These are phyloP conservation scores for Ophthalmolycus amberensis DNA, from an alignment of 2,113 vertebrate species.

Conservation along the genomic window DNA sequence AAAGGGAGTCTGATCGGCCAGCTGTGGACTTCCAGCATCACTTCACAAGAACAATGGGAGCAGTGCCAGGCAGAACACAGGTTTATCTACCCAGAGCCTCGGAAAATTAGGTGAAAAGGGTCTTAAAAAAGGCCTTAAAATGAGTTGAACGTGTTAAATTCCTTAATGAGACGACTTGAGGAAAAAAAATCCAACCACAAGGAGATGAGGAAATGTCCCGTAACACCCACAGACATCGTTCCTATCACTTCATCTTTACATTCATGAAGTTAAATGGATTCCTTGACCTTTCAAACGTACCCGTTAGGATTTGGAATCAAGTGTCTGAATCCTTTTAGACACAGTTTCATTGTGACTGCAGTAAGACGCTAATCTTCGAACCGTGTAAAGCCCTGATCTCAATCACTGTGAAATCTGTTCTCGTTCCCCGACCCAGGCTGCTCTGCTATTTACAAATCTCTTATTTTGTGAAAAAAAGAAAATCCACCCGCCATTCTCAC, in stretches of 20 bases:
- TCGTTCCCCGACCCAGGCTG: background rate
- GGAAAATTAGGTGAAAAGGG: background rate
- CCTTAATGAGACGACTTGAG: background rate
- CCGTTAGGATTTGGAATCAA: background rate
- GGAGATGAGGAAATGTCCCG: background rate
- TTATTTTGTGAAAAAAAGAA: background rate
- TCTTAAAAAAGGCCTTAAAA: background rate
- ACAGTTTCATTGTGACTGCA: conserved; percentile 1
- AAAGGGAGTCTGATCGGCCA: background rate
- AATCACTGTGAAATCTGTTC: conserved; percentile 8
- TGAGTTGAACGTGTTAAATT: background rate
- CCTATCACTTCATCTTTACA: background rate
- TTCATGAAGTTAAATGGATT: background rate
- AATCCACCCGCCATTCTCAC: too few relatives aligned
- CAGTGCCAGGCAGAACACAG: accelerated
- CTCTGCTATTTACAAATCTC: background rate
- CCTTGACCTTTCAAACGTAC: conserved; percentile 12
- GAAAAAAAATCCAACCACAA: background rate
- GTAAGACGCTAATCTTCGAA: conserved; percentile 13
- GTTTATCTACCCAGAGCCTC: background rate
- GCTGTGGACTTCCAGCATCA: conserved; percentile 2
- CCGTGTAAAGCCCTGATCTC: conserved; percentile 19
- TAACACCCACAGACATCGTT: background rate
- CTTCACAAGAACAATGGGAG: background rate
- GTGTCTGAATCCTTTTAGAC: conserved; percentile 15